These are phyloP conservation scores for Manis javanica DNA, from an alignment of 2,797 vertebrate species.

Conservation along the genomic window DNA sequence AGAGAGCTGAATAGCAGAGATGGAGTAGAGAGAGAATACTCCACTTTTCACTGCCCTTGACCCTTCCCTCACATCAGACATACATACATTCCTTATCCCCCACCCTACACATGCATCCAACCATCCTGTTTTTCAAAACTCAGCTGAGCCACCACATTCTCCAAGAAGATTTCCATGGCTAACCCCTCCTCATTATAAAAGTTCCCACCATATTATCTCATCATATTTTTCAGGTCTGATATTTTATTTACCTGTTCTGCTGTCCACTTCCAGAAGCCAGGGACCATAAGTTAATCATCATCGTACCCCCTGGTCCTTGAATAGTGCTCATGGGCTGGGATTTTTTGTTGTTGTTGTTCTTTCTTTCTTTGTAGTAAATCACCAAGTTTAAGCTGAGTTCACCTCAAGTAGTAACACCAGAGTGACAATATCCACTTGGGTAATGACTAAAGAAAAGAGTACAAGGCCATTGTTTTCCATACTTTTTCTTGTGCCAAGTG, in stretches of 20 bases:
- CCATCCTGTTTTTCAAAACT: not conserved
- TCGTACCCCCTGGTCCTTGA: not conserved
- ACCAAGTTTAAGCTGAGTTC: not conserved
- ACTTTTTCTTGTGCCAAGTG: not conserved
- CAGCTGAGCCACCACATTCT: not conserved
- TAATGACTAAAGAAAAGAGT: not conserved
- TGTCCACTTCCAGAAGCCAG: not conserved
- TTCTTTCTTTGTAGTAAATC: not conserved
- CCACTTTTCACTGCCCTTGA: not conserved
- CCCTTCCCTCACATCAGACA: not conserved
- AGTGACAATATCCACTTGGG: not conserved
- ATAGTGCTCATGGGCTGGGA: not conserved
- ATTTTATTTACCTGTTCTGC: not conserved
- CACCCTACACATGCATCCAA: not conserved
- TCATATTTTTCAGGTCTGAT: not conserved
- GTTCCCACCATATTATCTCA: not conserved
- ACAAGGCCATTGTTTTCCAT: not conserved
- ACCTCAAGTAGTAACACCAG: not conserved
- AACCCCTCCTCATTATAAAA: not conserved
- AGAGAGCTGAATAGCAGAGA: not conserved
- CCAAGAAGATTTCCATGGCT: not conserved
- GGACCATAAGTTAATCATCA: not conserved
- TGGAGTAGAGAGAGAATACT: not conserved
- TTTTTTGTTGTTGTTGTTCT: not conserved
- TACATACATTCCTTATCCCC: too few species aligned